A percentile compares a stretch with the other conserved stretches of the same genome.
Conservation (phyloP, 2,113 vertebrate genomes). For the Boleophthalmus pectinirostris region DNA sequence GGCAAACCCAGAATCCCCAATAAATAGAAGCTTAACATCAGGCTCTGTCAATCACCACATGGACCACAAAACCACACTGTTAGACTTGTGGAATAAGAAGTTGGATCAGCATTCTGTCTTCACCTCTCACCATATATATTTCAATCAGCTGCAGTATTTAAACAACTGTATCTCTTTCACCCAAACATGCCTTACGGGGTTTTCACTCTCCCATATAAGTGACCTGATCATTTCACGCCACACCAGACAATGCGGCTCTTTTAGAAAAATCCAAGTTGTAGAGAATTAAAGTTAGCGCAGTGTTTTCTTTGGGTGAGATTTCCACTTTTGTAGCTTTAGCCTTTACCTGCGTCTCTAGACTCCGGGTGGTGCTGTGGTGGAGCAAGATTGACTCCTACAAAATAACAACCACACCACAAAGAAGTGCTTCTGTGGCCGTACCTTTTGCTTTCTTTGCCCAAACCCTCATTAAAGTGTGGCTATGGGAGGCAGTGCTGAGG, state of each 20-base stretch:
- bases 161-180: slow-evolving; percentile 41
- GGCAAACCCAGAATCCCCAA: not conserved
- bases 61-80: slow-evolving; percentile 1
- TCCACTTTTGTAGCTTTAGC: slow-evolving; percentile 27
- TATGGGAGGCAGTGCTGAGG: slow-evolving; percentile 26
- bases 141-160: slow-evolving; percentile 36
- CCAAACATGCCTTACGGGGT: slow-evolving; percentile 42
- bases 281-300: slow-evolving; percentile 42
- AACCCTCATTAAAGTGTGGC: slow-evolving; percentile 48
- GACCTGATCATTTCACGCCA: slow-evolving; percentile 39
- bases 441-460: slow-evolving; percentile 48
- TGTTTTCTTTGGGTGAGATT: slow-evolving; percentile 71
- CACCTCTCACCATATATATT: slow-evolving; percentile 23
- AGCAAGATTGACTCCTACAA: slow-evolving; percentile 16
- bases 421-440: slow-evolving; percentile 49
- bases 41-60: not conserved
- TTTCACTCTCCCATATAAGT: slow-evolving; percentile 31
- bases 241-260: slow-evolving; percentile 61
- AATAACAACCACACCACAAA: slow-evolving; percentile 49
- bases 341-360: slow-evolving; percentile 30
- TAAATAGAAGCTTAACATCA: not conserved
- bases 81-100: not conserved
- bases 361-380: slow-evolving; percentile 17
- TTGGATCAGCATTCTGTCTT: not conserved
- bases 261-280: slow-evolving; percentile 48